These are phyloP conservation scores for Lumbricus terrestris DNA, from an alignment of 2,888 invertebrate species.

Conservation along the genomic window DNA sequence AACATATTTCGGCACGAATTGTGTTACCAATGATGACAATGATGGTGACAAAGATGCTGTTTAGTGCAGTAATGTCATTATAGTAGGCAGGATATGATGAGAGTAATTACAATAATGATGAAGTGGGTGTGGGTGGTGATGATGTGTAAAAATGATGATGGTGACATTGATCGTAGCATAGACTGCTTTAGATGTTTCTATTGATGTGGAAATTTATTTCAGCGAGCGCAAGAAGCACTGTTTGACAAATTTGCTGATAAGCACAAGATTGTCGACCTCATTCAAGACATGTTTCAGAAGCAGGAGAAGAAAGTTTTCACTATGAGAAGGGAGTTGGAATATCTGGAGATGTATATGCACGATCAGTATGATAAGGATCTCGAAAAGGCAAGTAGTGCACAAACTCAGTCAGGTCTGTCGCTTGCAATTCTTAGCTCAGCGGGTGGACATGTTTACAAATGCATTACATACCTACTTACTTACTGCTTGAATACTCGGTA, in stretches of 20 bases:
- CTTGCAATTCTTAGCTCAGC: background rate
- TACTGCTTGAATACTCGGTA: background rate
- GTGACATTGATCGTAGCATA: background rate
- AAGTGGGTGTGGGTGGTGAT: background rate
- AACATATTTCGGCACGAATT: too few species aligned
- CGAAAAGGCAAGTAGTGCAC: background rate
- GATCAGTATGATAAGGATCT: conserved; percentile 4
- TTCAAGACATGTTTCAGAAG: background rate
- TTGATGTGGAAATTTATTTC: background rate
- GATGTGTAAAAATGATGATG: background rate
- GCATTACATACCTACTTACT: background rate
- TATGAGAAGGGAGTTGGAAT: background rate
- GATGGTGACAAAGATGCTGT: background rate
- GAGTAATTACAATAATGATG: background rate
- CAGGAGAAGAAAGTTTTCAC: conserved; percentile 14
- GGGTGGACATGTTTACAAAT: background rate
- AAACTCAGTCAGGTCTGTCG: background rate
- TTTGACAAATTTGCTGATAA: background rate
- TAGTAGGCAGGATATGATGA: background rate
- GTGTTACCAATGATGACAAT: background rate
- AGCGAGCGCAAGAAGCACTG: background rate
- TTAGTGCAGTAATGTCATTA: background rate
- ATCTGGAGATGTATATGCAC: background rate
- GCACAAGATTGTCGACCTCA: conserved; percentile 11
- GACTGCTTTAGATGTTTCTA: background rate